Evolutionary conservation across 1,140 invertebrate genomes (phyloP), one percentile per base, ranked within the genome.

Genomic region (Araneus ventricosus): DNA sequence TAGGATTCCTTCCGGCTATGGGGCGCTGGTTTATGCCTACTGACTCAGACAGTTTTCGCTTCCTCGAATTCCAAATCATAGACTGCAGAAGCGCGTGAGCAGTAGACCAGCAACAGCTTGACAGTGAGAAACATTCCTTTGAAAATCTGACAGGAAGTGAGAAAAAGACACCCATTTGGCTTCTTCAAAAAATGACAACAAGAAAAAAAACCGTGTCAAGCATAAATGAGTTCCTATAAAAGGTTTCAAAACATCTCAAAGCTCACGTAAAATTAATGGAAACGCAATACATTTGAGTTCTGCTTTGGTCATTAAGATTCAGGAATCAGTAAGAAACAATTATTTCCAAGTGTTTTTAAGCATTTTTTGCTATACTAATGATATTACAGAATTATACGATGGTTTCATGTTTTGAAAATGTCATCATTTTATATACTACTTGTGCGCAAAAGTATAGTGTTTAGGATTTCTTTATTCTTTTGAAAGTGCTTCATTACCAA

Each of bases 1-100:
- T 5, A 52, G 45, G 45, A 24, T 88, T 88, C 86, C 86, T 88
- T 88, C 86, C 86, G 86, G 86, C 86, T 88, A 61, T 88, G 86
- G 57, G 61, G n/a, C 86, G 61, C n/a, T 14, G 17, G 22, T 41
- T 52, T 82, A 39, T 75, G 70, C 27, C 70, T 75, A 75, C 70
- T 75, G 70, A 75, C 34, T 75, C 70, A 75, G 14, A 75, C 30
- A 75, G 30, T 75, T 30, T 82, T 45, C 80, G 80, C 80, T 82
- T 82, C 80, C 70, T 75, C 70, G 30, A 75, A 37, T 75, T 75
- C 80, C 39, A 45, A 37, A 82, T 75, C 30, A 41, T 10, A 22
- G 41, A n/a, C 24, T n/a, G 39, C 2, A 8, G 41, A 82, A 45
- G 80, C 41, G 41, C 80, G 41, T 52, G 80, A 82, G 41, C 80